Base-by-base conservation (phyloP, 2,888 invertebrate genomes). In the Therioaphis trifolii region DNA sequence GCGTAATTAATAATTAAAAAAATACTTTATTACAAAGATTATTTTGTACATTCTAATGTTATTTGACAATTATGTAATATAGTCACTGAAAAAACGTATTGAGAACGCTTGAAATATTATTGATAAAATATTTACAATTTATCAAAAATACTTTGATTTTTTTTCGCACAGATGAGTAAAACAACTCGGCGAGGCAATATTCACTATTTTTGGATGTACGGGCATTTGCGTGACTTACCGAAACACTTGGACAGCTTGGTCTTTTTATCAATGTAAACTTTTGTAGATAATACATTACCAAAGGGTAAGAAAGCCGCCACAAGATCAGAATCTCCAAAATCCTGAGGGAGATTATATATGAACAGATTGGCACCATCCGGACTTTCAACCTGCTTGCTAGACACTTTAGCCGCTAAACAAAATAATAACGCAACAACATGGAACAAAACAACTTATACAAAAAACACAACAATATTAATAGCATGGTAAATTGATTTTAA, bases 221-320 rank as follows among this genome's bases (percentile, higher is more conserved):
- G 12, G 46, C 58, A 46, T 61, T 43, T 46, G 80, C 43, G 49
- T 21, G n/a, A 89, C 91, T 89, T 88, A 92, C 97, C 98, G 91
- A 99, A 99, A 91, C 99, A 99, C 92, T 99, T 99, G 89, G 98
- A 99, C 89, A 98, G 93, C 91, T 98, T 98, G 88, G 99, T 99
- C 90, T 97, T 96, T 91, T 98, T 99, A 92, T 99, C 99, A 91
- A 99, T 98, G 92, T 99, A 99, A 91, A 99, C 99, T 92, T 99
- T 99, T 88, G 99, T 97, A 87, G 99, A 99, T 89, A 99, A 93
- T 88, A 99, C 97, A 90, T 94, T 96, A 88, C 99, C 99, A 90
- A 98, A 99, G 85, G 99, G 97, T 89, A 96, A 91, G 92, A 99
- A 99, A 88, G 97, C 96, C 88, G 97, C 95, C 88, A 97, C 96